Evolutionary conservation across 2,888 invertebrate genomes (phyloP), one percentile per base, ranked within the genome.

Genomic region (Ormyrus labotus): DNA sequence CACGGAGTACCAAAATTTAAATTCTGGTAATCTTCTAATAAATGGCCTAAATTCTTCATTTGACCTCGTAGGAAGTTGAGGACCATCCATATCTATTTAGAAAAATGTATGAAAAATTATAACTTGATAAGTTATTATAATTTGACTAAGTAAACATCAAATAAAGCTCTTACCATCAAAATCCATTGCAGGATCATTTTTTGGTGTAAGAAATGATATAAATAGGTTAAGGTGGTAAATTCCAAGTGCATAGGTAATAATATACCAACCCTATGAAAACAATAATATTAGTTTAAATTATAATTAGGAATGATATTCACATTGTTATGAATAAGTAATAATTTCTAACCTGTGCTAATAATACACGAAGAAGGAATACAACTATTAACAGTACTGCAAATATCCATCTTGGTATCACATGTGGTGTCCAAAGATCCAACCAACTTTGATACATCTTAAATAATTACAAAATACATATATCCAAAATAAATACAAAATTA

Each of bases 201-300:
- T 99, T 89, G 99, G 99, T 88, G 99, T 98, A 85, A 99, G 94
- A 94, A 99, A 99, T 92, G 99, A 98, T 93, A 99, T 98, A 93
- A 99, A 99, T 91, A 99, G 93, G 93, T 99, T 99, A 91, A 99
- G 94, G 91, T 99, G 97, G 92, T 99, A 99, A 90, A 99, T 99
- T 87, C 99, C 99, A 91, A 99, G 93, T 51, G 98, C 99, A 92
- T 99, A 99, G 86, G 99, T 98, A 82, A 99, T 95, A 88, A 99
- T 99, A 91, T 99, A 99, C 98, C 99, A 99, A 85, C 99, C 99
- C 97, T 99, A n/a, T 58, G 47, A 55, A 63, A 48, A 10, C 57
- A 57, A 78, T 34, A 75, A 72, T 85, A 81, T 83, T 84, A 80
- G 34, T 34, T 57, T 69, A 70, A 34, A 34, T 68, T 13, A 57